Conservation (phyloP, 2,797 vertebrate species). For the Natrix natrix region DNA sequence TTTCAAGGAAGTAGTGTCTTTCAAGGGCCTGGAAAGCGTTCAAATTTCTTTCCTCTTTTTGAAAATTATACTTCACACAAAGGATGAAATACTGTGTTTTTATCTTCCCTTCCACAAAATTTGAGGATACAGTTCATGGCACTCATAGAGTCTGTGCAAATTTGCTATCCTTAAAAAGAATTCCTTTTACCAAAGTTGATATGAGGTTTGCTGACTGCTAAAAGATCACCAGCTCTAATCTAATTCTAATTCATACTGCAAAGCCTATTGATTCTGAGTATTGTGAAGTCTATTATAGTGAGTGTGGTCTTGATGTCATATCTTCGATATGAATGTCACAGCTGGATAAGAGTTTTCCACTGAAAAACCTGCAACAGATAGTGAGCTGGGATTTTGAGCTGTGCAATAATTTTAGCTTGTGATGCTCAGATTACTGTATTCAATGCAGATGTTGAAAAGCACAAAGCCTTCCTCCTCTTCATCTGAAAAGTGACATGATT, state of each 20-base stretch:
- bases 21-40: background rate
- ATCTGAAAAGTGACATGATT: background rate
- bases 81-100: background rate
- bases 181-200: background rate
- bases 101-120: background rate
- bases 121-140: background rate
- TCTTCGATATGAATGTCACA: background rate
- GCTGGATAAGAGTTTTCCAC: background rate
- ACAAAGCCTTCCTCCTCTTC: background rate
- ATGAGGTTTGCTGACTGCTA: background rate
- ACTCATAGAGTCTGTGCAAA: background rate
- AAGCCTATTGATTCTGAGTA: background rate
- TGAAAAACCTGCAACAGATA: background rate
- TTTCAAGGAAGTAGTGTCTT: background rate
- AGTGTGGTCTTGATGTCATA: background rate
- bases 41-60: background rate
- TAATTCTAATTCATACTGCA: background rate
- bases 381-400: background rate
- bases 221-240: background rate
- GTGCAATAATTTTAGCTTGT: background rate
- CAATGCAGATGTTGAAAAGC: background rate
- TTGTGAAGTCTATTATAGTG: background rate
- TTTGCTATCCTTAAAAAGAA: background rate
- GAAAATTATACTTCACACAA: background rate
- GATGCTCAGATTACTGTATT: background rate